These are phyloP conservation scores for Passer domesticus DNA, from an alignment of 2,113 vertebrate species.

Conservation along the genomic window DNA sequence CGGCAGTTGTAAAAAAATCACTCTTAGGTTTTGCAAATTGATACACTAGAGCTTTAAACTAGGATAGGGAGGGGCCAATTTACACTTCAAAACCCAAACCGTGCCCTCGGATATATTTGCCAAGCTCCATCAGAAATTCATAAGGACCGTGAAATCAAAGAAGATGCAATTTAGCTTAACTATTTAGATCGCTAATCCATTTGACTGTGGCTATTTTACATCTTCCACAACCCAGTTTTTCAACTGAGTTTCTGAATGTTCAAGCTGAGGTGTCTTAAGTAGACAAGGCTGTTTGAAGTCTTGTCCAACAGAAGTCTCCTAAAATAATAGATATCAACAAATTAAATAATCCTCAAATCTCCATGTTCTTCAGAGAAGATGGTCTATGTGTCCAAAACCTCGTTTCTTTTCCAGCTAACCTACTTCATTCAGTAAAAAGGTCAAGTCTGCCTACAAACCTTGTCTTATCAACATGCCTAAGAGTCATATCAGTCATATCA, in stretches of 20 bases:
- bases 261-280: not conserved
- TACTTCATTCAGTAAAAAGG: not conserved
- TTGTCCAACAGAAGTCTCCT: not conserved
- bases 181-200: not conserved
- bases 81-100: slow-evolving; percentile 35
- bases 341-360: not conserved
- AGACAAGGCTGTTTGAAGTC: not conserved
- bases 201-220: not conserved
- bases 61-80: not conserved
- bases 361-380: not conserved
- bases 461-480: not conserved
- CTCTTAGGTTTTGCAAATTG: slow-evolving; percentile 9
- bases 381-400: not conserved
- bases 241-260: not conserved
- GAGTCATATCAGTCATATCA: not conserved
- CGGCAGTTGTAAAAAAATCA: not conserved
- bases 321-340: not conserved
- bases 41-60: not conserved
- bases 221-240: not conserved
- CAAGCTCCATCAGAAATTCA: not conserved
- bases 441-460: not conserved
- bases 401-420: not conserved
- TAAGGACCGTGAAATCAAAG: slow-evolving; percentile 23
- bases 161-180: slow-evolving; percentile 3
- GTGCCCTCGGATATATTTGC: not conserved